Evolutionary conservation across 2,888 invertebrate genomes (phyloP).

Genomic region (Ethmia dodecea): DNA sequence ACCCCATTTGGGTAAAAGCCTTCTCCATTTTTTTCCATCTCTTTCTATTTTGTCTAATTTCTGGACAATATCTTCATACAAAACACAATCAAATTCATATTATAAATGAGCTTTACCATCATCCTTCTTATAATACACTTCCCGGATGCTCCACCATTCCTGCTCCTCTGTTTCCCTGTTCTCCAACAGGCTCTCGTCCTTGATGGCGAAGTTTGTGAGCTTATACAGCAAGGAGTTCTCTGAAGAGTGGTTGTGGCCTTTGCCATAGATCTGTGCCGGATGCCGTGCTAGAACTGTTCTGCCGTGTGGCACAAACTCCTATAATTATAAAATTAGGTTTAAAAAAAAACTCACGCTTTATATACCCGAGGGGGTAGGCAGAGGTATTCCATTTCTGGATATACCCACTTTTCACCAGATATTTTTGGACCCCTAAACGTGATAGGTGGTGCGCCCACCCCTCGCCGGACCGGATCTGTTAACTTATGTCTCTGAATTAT

Average conservation of each 20-base stretch:
- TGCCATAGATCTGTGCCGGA: conserved; percentile 82
- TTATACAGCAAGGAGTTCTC: conserved; percentile 84
- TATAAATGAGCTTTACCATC: no score
- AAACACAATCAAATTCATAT: no score
- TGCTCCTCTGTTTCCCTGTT: conserved; percentile 76
- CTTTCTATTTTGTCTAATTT: no score
- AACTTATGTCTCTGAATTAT: no score
- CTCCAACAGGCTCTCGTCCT: conserved; percentile 80
- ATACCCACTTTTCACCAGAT: neutral
- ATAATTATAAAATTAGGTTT: neutral
- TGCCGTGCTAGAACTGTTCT: conserved; percentile 87
- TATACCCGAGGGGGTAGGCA: no score
- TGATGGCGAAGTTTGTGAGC: conserved; percentile 86
- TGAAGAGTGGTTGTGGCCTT: conserved; percentile 65
- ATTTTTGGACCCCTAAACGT: no score
- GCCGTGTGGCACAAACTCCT: conserved; percentile 94
- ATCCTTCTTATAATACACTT: conserved; percentile 49
- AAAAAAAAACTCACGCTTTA: no score
- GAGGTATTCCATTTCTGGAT: no score
- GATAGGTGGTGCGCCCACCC: neutral
- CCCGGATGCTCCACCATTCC: conserved; percentile 71
- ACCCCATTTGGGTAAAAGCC: no score
- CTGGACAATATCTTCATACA: no score
- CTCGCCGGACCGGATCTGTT: neutral
- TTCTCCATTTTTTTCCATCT: no score